Evolutionary conservation across 2,888 invertebrate genomes (phyloP).

Genomic region (Papilio demoleus): DNA sequence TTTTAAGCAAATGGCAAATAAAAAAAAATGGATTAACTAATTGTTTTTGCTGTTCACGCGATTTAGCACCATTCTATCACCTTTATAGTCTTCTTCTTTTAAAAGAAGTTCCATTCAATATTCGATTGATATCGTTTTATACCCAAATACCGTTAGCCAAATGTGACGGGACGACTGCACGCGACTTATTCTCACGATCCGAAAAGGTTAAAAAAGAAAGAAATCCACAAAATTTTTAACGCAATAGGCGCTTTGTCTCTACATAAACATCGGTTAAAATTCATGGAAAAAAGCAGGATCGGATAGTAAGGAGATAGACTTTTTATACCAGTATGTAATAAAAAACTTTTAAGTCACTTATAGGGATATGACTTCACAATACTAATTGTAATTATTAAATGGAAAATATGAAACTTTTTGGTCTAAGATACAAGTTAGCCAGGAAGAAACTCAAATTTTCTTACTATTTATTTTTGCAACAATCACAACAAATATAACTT

Average conservation of each 20-base stretch:
- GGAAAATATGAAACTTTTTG: too few relatives aligned
- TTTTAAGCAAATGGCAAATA: neutral
- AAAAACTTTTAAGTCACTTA: neutral
- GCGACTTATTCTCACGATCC: constrained; percentile 79
- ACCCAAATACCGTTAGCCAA: constrained; percentile 73
- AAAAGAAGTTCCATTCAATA: constrained; percentile 35
- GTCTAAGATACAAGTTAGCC: too few relatives aligned
- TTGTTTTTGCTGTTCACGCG: neutral
- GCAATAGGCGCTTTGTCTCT: constrained; percentile 78
- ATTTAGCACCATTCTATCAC: neutral
- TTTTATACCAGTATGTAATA: neutral
- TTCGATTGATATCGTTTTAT: constrained; percentile 53
- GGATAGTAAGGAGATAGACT: constrained; percentile 55
- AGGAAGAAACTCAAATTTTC: too few relatives aligned
- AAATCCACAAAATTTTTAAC: constrained; percentile 71
- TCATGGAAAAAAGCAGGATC: constrained; percentile 60
- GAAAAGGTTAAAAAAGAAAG: constrained; percentile 59
- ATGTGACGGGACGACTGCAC: constrained; percentile 71
- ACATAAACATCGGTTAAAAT: constrained; percentile 76
- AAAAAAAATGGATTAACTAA: neutral
- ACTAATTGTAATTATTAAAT: too few relatives aligned
- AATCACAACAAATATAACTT: neutral
- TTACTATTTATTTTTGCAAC: too few relatives aligned
- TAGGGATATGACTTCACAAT: too few relatives aligned
- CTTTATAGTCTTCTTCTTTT: neutral